phyloP scores from a whole-genome alignment of 2,888 invertebrate genomes.

The Drosophila crucigera region DNA sequence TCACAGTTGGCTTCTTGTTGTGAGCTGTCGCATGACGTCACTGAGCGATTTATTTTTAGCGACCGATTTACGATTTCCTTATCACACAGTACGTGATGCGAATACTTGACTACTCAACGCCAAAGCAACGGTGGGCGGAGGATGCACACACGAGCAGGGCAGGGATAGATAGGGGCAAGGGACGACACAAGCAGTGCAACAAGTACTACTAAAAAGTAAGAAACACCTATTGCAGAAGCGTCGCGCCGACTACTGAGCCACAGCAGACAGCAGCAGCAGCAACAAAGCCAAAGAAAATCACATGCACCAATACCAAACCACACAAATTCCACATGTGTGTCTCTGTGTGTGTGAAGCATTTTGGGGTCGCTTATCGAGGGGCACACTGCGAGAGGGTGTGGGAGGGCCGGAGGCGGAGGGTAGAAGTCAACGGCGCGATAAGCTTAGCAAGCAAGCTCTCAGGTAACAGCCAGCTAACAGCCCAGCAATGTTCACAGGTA shows the following conservation, averaged over 20 bases:
- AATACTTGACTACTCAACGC: slow-evolving; percentile 26
- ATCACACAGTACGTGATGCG: slow-evolving; percentile 62
- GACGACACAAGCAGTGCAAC: not conserved
- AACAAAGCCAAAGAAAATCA: slow-evolving; percentile 36
- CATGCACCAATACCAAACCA: slow-evolving; percentile 34
- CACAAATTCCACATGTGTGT: slow-evolving; percentile 1
- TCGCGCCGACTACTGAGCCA: slow-evolving; percentile 47
- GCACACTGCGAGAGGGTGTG: slow-evolving; percentile 6
- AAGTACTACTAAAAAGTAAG: not conserved
- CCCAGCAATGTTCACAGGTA: slow-evolving; percentile 58
- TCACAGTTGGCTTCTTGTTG: slow-evolving; percentile 30
- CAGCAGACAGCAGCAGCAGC: slow-evolving; percentile 13
- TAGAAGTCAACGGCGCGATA: slow-evolving; percentile 53
- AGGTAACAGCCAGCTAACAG: slow-evolving; percentile 57
- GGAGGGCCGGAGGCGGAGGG: not conserved
- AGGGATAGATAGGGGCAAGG: not conserved
- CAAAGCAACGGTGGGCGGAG: slow-evolving; percentile 4
- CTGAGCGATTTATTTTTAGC: slow-evolving; percentile 60
- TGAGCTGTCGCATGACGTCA: slow-evolving; percentile 61
- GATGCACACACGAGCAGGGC: not conserved
- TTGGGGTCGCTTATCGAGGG: slow-evolving; percentile 62
- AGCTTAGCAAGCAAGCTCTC: slow-evolving; percentile 51
- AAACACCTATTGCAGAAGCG: slow-evolving; percentile 48
- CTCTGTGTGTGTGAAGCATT: slow-evolving; percentile 26
- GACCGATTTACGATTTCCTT: slow-evolving; percentile 55